Conservation (phyloP, 2,888 invertebrate genomes). For the Drosophila infuscata region DNA sequence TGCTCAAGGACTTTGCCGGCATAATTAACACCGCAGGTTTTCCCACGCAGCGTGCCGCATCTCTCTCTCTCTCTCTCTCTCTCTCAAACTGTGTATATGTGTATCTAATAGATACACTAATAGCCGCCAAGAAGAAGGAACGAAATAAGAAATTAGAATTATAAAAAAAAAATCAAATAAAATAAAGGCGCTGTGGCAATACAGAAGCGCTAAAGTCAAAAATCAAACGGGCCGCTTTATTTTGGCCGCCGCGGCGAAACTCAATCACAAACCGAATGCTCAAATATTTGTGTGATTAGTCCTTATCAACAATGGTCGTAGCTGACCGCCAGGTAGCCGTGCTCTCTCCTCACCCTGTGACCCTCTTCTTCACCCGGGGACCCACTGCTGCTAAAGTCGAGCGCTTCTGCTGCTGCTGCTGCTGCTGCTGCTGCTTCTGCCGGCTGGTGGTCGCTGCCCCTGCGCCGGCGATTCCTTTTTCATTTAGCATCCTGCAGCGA, state of each 20-base stretch:
- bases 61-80: slow-evolving; percentile 27
- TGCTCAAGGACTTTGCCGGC: slow-evolving; percentile 51
- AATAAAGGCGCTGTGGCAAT: slow-evolving; percentile 47
- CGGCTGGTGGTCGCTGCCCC: slow-evolving; percentile 51
- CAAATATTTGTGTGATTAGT: slow-evolving; percentile 84
- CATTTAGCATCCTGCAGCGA: slow-evolving; percentile 76
- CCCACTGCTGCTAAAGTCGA: slow-evolving; percentile 77
- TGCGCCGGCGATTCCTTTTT: slow-evolving; percentile 67
- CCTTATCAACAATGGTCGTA: slow-evolving; percentile 73
- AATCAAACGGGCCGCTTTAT: slow-evolving; percentile 72
- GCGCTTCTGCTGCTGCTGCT: slow-evolving; percentile 45
- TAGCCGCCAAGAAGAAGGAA: slow-evolving; percentile 57
- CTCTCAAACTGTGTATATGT: slow-evolving; percentile 24
- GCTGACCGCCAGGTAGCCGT: slow-evolving; percentile 45
- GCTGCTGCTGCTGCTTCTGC: slow-evolving; percentile 9
- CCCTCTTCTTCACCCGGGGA: slow-evolving; percentile 32
- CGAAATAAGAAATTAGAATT: slow-evolving; percentile 67
- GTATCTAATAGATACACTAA: slow-evolving; percentile 69
- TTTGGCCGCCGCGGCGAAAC: slow-evolving; percentile 55
- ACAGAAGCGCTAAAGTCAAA: slow-evolving; percentile 82
- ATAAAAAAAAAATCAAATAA: slow-evolving; percentile 32
- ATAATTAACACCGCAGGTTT: slow-evolving; percentile 80
- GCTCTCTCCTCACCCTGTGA: slow-evolving; percentile 27
- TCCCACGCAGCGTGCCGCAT: slow-evolving; percentile 73
- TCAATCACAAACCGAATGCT: slow-evolving; percentile 76